phyloP scores from a whole-genome alignment of 2,888 invertebrate genomes.

The Clunio marinus region DNA sequence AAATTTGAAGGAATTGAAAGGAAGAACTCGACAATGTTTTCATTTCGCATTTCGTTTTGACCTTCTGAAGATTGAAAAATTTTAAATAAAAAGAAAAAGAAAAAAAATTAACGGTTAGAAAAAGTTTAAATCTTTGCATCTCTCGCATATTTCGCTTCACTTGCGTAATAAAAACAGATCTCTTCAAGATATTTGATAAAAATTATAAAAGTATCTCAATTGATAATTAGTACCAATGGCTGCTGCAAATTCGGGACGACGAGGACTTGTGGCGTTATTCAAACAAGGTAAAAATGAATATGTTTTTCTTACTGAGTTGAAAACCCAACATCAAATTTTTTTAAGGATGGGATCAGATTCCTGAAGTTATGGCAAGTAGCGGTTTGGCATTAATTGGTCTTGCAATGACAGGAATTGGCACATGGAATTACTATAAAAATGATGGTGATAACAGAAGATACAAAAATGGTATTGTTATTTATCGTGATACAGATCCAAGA shows the following conservation, averaged over 20 bases:
- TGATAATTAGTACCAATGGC: conserved; percentile 40
- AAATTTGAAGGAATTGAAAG: no score
- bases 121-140: conserved; percentile 6
- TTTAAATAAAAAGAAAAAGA: background rate
- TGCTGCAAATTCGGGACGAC: conserved; percentile 45
- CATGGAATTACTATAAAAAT: conserved; percentile 54
- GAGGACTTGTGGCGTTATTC: conserved; percentile 45
- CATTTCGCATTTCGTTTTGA: background rate
- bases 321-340: background rate
- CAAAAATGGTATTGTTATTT: conserved; percentile 59
- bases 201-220: background rate
- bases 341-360: conserved; percentile 62
- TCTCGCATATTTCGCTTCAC: background rate
- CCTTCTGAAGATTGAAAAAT: no score
- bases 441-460: conserved; percentile 66
- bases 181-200: background rate
- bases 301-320: background rate
- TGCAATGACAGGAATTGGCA: conserved; percentile 52
- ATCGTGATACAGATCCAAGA: conserved; percentile 65
- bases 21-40: background rate
- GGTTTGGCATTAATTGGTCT: conserved; percentile 59
- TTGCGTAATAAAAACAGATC: background rate
- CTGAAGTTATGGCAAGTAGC: conserved; percentile 63
- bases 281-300: conserved; percentile 44
- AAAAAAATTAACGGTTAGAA: no score